Conservation (phyloP, 37 sponge, comb jelly and placozoan genomes). For the Cliona cf. orientalis region DNA sequence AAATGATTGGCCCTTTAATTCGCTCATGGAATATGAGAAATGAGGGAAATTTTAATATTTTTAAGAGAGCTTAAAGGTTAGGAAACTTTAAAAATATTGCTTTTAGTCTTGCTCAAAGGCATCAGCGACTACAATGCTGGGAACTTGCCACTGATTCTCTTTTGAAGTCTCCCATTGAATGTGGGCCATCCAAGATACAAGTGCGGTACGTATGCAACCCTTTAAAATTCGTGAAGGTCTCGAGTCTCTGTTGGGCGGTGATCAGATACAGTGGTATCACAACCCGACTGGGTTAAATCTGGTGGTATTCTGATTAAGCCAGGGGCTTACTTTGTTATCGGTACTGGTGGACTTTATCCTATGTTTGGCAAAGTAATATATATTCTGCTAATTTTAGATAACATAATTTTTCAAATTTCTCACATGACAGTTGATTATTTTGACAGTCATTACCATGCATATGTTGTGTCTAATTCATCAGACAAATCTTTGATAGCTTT, state of each 20-base stretch:
- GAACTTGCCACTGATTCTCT: constrained; percentile 8
- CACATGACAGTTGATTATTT: constrained; percentile 24
- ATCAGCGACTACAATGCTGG: constrained; percentile 28
- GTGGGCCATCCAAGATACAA: constrained; percentile 8
- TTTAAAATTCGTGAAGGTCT: neutral
- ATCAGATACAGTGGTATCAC: constrained; percentile 11
- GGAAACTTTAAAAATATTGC: constrained; percentile 55
- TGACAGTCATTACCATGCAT: constrained; percentile 57
- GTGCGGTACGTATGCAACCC: neutral
- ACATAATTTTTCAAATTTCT: neutral
- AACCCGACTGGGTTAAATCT: constrained; percentile 22
- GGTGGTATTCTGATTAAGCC: constrained; percentile 10
- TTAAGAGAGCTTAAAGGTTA: constrained; percentile 16
- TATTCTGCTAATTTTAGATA: constrained; percentile 10
- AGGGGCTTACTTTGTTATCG: constrained; percentile 31
- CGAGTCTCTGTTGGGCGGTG: neutral
- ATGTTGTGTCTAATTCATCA: constrained; percentile 4
- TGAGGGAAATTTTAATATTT: constrained; percentile 46
- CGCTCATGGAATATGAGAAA: constrained; percentile 51
- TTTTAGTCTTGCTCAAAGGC: constrained; percentile 20
- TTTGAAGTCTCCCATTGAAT: neutral
- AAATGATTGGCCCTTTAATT: constrained; percentile 22
- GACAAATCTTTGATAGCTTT: too few species aligned
- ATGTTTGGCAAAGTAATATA: constrained; percentile 27
- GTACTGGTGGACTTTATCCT: constrained; percentile 36